Percentiles rank a stretch among this genome's conserved stretches.
These are phyloP conservation scores for Druon quercuslanigerum DNA, from an alignment of 1,140 invertebrate species.

Conservation along the genomic window DNA sequence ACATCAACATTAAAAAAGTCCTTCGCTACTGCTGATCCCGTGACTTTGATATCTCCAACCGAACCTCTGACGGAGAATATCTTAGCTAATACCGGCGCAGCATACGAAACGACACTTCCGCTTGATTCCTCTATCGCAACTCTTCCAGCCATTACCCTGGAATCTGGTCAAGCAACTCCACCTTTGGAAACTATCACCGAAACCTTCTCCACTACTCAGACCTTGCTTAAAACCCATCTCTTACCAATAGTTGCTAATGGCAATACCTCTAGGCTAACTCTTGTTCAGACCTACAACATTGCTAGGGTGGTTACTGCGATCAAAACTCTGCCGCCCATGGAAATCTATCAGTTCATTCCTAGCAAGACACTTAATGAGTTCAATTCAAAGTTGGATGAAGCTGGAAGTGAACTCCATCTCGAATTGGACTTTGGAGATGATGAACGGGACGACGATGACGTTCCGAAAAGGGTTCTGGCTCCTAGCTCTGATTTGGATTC, in stretches of 20 bases:
- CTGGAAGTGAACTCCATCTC: constrained; percentile 89
- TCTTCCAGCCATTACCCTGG: constrained; percentile 85
- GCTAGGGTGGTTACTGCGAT: constrained; percentile 90
- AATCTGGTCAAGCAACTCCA: constrained; percentile 84
- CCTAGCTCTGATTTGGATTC: constrained; percentile 80
- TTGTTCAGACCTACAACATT: constrained; percentile 92
- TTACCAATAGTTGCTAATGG: constrained; percentile 86
- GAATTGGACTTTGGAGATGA: constrained; percentile 90
- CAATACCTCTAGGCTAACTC: constrained; percentile 84
- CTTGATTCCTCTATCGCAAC: constrained; percentile 87
- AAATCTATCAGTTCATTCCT: constrained; percentile 89
- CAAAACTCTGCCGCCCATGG: constrained; percentile 90
- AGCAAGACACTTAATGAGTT: constrained; percentile 92
- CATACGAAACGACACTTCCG: constrained; percentile 82
- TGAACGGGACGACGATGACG: constrained; percentile 83
- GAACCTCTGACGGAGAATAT: constrained; percentile 92
- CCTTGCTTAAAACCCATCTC: constrained; percentile 90
- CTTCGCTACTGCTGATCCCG: constrained; percentile 79
- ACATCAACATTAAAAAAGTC: constrained; percentile 88
- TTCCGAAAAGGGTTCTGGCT: constrained; percentile 76
- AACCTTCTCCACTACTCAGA: constrained; percentile 91
- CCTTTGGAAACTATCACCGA: constrained; percentile 92
- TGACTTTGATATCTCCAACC: constrained; percentile 78
- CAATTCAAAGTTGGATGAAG: constrained; percentile 89
- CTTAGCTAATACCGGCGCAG: constrained; percentile 84